Conservation (phyloP, 2,888 invertebrate genomes). For the Pseudococcus longispinus region DNA sequence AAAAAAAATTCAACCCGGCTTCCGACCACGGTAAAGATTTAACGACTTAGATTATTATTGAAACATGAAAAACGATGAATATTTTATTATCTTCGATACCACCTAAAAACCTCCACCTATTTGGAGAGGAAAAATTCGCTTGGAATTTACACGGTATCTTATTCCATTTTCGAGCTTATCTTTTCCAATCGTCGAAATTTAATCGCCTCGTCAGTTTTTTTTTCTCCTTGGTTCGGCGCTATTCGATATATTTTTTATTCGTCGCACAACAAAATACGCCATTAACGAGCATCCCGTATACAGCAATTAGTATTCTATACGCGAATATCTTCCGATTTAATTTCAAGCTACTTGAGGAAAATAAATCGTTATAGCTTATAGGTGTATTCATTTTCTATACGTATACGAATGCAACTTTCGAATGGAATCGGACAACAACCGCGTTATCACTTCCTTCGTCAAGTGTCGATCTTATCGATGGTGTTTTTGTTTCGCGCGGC, state of each 20-base stretch:
- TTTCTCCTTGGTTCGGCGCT: neutral
- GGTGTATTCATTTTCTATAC: neutral
- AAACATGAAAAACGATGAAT: neutral
- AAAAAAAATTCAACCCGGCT: neutral
- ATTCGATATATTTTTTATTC: neutral
- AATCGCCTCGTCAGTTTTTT: neutral
- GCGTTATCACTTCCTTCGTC: conserved; percentile 12
- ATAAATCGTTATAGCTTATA: neutral
- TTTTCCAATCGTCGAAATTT: neutral
- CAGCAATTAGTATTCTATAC: neutral
- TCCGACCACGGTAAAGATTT: conserved; percentile 13
- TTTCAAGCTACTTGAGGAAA: neutral
- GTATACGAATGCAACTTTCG: neutral
- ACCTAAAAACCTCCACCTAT: neutral
- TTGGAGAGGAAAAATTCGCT: neutral
- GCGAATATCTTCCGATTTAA: neutral
- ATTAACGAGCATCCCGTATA: neutral
- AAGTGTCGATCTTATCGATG: neutral
- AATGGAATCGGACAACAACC: conserved; percentile 20
- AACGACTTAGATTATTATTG: neutral
- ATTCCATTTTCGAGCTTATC: neutral
- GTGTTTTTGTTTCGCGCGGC: neutral
- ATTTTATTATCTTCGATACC: neutral
- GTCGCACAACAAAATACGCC: neutral
- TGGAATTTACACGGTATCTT: neutral